These are phyloP conservation scores for Myotis planiceps DNA, from an alignment of 2,797 vertebrate genomes.

Conservation along the genomic window DNA sequence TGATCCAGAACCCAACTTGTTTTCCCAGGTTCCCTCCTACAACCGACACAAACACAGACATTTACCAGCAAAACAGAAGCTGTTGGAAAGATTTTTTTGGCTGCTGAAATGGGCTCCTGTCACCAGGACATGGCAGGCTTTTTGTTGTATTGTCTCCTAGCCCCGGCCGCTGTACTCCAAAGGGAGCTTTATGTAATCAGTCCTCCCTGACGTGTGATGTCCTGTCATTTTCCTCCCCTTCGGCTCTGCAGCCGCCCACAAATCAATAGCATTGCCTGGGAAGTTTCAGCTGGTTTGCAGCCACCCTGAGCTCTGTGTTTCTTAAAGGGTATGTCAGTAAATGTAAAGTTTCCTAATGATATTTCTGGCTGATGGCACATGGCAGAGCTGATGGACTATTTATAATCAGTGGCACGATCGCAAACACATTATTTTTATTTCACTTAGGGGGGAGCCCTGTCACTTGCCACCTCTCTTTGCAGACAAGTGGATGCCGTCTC, in stretches of 20 bases:
- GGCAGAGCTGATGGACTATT: constrained; percentile 74
- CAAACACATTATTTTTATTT: constrained; percentile 73
- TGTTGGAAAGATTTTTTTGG: constrained; percentile 82
- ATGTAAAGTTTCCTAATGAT: constrained; percentile 72
- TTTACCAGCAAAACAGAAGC: constrained; percentile 80
- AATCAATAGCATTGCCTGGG: constrained; percentile 66
- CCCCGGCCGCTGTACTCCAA: constrained; percentile 21
- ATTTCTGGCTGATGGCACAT: constrained; percentile 80
- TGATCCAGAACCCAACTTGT: constrained; percentile 59
- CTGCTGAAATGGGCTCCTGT: constrained; percentile 80
- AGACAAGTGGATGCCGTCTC: constrained; percentile 77
- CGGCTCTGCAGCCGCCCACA: constrained; percentile 68
- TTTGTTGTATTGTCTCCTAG: constrained; percentile 79
- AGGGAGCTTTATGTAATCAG: constrained; percentile 70
- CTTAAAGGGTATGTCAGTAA: constrained; percentile 77
- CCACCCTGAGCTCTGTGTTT: constrained; percentile 69
- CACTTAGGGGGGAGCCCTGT: constrained; percentile 71
- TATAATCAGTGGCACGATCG: constrained; percentile 75
- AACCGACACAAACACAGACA: constrained; percentile 62
- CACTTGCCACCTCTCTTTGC: constrained; percentile 76
- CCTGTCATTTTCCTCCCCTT: constrained; percentile 76
- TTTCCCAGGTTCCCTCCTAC: constrained; percentile 72
- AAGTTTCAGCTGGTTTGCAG: constrained; percentile 65
- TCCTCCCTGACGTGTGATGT: constrained; percentile 51
- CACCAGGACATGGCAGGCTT: constrained; percentile 79